Percentiles rank a stretch among this genome's conserved stretches.
phyloP scores from a whole-genome alignment of 2,797 vertebrate genomes.

The Phaenicophaeus curvirostris region DNA sequence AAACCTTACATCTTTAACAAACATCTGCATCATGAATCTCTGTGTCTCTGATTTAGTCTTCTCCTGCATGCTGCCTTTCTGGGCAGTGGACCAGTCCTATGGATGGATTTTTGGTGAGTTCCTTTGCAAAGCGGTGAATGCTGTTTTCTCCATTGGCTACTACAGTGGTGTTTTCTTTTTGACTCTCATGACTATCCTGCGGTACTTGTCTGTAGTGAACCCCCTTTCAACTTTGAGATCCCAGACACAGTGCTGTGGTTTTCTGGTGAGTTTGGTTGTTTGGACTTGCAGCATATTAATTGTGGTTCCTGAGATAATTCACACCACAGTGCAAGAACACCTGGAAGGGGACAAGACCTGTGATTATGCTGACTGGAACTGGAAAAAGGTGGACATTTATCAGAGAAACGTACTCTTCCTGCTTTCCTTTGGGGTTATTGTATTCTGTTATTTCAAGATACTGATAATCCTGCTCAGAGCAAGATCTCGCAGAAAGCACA shows the following conservation, averaged over 20 bases:
- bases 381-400: conserved; percentile 77
- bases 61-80: conserved; percentile 87
- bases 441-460: conserved; percentile 88
- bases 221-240: conserved; percentile 83
- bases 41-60: conserved; percentile 90
- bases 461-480: conserved; percentile 81
- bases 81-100: conserved; percentile 74
- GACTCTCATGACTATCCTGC: conserved; percentile 87
- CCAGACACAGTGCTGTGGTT: conserved; percentile 63
- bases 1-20: conserved; percentile 87
- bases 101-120: conserved; percentile 84
- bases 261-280: conserved; percentile 69
- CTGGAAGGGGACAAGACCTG: conserved; percentile 33
- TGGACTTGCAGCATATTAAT: conserved; percentile 82
- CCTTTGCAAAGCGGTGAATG: conserved; percentile 82
- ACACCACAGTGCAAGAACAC: conserved; percentile 39
- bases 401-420: conserved; percentile 87
- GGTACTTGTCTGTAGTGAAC: conserved; percentile 85
- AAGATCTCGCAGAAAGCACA: conserved; percentile 79
- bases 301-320: conserved; percentile 79
- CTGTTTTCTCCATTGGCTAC: conserved; percentile 87
- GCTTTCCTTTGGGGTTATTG: conserved; percentile 77
- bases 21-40: conserved; percentile 90
- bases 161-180: conserved; percentile 90
- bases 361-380: conserved; percentile 26